Conservation (phyloP, 37 sponge, comb jelly and placozoan species). For the Dysidea cf. avara region DNA sequence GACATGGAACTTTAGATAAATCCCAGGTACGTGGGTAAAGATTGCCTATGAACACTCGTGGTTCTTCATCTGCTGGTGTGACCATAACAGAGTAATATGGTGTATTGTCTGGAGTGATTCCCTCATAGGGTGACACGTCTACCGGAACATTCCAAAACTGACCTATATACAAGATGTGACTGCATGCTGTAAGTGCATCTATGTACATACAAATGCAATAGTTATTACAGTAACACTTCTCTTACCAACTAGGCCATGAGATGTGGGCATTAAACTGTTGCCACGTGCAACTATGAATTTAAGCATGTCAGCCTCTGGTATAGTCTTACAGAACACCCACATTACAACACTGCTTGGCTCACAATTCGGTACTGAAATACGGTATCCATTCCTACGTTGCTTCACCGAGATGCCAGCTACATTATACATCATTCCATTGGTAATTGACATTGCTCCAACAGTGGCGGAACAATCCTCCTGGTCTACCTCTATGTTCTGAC, state of each 20-base stretch:
- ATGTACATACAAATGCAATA: neutral
- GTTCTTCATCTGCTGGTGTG: no score
- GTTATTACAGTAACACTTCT: neutral
- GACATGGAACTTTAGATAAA: neutral
- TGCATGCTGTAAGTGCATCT: no score
- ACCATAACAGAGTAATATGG: conserved; percentile 2
- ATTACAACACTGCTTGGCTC: neutral
- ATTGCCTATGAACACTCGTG: conserved; percentile 7
- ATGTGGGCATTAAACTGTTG: neutral
- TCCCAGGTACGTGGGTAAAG: conserved; percentile 17
- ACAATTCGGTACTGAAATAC: conserved; percentile 12
- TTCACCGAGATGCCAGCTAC: no score
- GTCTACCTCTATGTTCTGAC: conserved; percentile 7
- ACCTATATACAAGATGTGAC: neutral
- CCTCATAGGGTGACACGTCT: neutral
- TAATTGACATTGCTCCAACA: neutral
- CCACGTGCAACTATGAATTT: neutral
- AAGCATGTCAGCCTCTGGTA: neutral
- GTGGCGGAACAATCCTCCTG: neutral
- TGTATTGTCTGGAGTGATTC: neutral
- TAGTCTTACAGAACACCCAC: neutral
- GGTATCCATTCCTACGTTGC: neutral
- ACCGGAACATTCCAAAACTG: conserved; percentile 32
- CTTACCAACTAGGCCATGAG: conserved; percentile 6
- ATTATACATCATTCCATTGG: no score